Base-by-base conservation (phyloP, 2,113 vertebrate species). In the Leptocoma aspasia region DNA sequence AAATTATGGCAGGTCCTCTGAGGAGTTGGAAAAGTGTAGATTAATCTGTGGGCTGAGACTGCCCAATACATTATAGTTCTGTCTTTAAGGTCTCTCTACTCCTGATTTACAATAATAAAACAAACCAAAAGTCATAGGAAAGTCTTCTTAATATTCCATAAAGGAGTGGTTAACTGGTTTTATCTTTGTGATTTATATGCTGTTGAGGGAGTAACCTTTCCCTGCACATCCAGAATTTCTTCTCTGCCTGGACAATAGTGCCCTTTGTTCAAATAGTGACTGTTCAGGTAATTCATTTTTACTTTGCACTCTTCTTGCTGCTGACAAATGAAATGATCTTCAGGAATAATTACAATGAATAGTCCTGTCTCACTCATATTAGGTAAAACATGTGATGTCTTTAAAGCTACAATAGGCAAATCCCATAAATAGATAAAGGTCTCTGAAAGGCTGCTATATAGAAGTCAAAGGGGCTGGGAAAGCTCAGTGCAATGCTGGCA, bases 1-100 rank as follows among this genome's bases (percentile, higher is more conserved):
- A 94, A 95, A 95, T 73, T 37, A 84, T 90, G 75, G 66, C 77
- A 87, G 17, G 20, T 63, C 53, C 82, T 97, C 79, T 86, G 45
- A 22, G 91, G 69, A 92, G 80, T 30, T 82, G 54, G 57, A 64
- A 73, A 71, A 56, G 52, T 44, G 15, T 44, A 68, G 82, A 84
- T 52, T 92, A 94, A 87, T 65, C 78, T 94, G 45, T 86, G 71
- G 69, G 65, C 50, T 86, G 88, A 65, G 39, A 79, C 88, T 76
- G 75, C 42, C 81, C 76, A 59, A 82, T 94, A 78, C 76, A 75
- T 75, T 86, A 61, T 35, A 78, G 33, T 83, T 94, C 39, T 68
- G 35, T 75, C 90, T 91, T 96, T 89, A 81, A 91, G 89, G 68
- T 86, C 65, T 80, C 64, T 92, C 35, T 63, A 37, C 59, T 92